Conservation (phyloP, 2,113 vertebrate species). For the Bubalus kerabau region DNA sequence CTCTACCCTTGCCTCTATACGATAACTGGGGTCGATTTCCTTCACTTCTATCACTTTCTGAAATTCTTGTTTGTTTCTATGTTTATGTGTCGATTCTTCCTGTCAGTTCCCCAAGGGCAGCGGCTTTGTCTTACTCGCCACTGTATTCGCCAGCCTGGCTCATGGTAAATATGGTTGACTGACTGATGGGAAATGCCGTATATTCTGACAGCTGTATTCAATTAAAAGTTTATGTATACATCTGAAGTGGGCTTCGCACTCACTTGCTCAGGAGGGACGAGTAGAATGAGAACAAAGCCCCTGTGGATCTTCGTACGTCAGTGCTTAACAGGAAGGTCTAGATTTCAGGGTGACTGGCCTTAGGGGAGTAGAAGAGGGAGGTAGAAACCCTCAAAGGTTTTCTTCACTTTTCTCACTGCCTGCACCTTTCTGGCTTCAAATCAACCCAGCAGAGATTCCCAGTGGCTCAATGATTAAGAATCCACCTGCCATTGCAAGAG, state of each 20-base stretch:
- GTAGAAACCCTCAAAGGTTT: not conserved
- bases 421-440: not conserved
- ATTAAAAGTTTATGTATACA: slow-evolving; percentile 1
- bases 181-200: not conserved
- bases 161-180: not conserved
- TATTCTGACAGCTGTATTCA: not conserved
- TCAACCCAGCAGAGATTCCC: not conserved
- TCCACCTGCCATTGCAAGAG: not conserved
- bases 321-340: not conserved
- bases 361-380: not conserved
- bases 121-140: not conserved
- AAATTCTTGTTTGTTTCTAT: not conserved
- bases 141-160: not conserved
- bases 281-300: not conserved
- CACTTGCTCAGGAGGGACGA: not conserved
- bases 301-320: not conserved
- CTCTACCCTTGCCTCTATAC: not conserved
- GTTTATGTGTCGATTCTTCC: not conserved
- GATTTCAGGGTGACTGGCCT: not conserved
- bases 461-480: not conserved
- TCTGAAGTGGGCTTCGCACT: not conserved
- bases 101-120: not conserved
- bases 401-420: not conserved
- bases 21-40: not conserved
- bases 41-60: not conserved